Evolutionary conservation across 1,140 invertebrate genomes (phyloP).

Genomic region (Vanessa atalanta): DNA sequence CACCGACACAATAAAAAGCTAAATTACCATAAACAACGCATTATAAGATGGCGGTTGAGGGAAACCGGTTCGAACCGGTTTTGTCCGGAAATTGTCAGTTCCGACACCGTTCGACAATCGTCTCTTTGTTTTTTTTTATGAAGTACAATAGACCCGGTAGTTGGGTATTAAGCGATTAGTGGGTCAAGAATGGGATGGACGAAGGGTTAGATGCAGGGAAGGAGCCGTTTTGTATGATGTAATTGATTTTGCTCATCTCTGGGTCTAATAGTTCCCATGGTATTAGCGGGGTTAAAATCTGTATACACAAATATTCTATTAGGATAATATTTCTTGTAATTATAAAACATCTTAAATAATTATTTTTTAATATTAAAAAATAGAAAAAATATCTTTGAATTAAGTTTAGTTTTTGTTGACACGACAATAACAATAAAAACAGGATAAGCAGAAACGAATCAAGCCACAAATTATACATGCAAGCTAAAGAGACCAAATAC

Average conservation of each 20-base stretch:
- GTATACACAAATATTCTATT: not conserved
- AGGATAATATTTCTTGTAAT: not conserved
- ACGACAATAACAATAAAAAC: no score
- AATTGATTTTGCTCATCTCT: constrained; percentile 34
- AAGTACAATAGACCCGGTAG: constrained; percentile 51
- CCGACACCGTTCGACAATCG: constrained; percentile 67
- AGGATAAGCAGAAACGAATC: no score
- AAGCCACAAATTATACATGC: no score
- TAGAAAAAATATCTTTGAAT: no score
- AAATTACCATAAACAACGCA: constrained; percentile 78
- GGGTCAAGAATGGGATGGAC: constrained; percentile 38
- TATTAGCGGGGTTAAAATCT: constrained; percentile 10
- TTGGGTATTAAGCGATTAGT: constrained; percentile 63
- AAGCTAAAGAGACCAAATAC: no score
- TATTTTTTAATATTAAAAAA: no score
- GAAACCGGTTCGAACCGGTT: constrained; percentile 61
- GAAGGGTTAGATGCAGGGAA: constrained; percentile 26
- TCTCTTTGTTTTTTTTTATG: constrained; percentile 63
- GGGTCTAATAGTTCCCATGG: constrained; percentile 29
- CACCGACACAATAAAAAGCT: constrained; percentile 54
- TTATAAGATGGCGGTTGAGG: constrained; percentile 59
- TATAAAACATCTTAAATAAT: no score
- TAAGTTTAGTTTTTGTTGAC: no score
- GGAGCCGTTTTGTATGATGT: constrained; percentile 25
- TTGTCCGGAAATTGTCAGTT: constrained; percentile 60